These are phyloP conservation scores for Trichopria drosophilae DNA, from an alignment of 2,888 invertebrate genomes.

Conservation along the genomic window DNA sequence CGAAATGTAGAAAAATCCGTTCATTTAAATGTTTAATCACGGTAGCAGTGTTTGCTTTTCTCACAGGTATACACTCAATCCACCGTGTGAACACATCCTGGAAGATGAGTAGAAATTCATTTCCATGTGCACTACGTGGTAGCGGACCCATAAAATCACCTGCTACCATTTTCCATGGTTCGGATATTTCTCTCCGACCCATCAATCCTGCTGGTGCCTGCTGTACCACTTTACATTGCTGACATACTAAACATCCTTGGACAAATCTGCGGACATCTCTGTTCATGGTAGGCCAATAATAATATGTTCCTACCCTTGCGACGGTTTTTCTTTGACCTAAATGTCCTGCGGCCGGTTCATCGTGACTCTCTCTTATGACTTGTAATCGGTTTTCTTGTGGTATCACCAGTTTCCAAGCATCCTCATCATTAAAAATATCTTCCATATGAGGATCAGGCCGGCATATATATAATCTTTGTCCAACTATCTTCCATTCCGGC, in stretches of 20 bases:
- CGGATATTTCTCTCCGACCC: too few species aligned
- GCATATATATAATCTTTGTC: not conserved
- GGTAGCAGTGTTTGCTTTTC: not conserved
- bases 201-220: too few species aligned
- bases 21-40: not conserved
- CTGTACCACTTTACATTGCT: not conserved
- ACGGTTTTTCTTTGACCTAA: not conserved
- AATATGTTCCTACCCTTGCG: not conserved
- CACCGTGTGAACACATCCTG: conserved; percentile 1
- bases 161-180: too few species aligned
- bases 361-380: not conserved
- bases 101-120: not conserved
- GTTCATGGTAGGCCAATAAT: not conserved
- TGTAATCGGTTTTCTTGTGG: not conserved
- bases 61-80: not conserved
- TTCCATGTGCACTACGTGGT: not conserved
- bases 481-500: not conserved
- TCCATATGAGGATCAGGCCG: not conserved
- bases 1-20: not conserved
- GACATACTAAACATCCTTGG: not conserved
- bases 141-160: too few species aligned
- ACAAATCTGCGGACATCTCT: not conserved
- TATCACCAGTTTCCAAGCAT: not conserved
- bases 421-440: not conserved
- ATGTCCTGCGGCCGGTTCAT: not conserved